Evolutionary conservation across 92 coral and sea anemone genomes (phyloP), one percentile per base, ranked within the genome.

Genomic region (Porites evermanni): DNA sequence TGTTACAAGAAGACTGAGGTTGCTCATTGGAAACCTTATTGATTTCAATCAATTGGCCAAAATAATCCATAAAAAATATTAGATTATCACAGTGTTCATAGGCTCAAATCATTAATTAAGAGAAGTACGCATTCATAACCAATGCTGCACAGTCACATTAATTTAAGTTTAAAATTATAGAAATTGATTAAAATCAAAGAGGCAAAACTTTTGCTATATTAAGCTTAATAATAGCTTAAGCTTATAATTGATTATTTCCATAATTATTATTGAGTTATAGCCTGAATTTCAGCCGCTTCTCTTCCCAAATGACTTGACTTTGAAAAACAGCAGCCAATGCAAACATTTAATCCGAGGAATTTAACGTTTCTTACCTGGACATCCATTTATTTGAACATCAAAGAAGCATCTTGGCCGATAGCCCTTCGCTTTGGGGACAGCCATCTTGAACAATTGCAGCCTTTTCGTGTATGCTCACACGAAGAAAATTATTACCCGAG

Each of bases 341-440:
- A 50, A 21, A 3, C 63, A 3, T 74, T 14, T 53, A 7, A 3
- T 19, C 13, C 18, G 29, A 6, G 23, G 51, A 53, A 4, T 8
- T 23, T n/a, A 53, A 18, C 2, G 21, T 29, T 9, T 29, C 77
- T 12, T 83, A 97, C 99, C 99, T 88, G 89, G 83, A 65, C 88
- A 94, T 53, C 93, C 95, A 78, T 91, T 95, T 74, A 97, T 90
- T 82, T 94, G 95, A 54, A 97, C 94, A 77, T 97, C 99, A 91
- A 97, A 97, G 89, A 93, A 97, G 88, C 99, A 97, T 53, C 99
- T 81, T 13, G 99, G 99, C 75, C 98, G 92, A 78, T 97, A 97
- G 2, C 93, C 83, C 77, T 89, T 68, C 76, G 77, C 82, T 64
- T 82, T 53, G 10, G 80, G 83, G 26, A 85, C 88, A 61, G 88